A percentile compares a stretch with the other conserved stretches of the same genome.
Evolutionary conservation across 2,888 invertebrate species (phyloP).

Genomic region (Abscondita cerata): DNA sequence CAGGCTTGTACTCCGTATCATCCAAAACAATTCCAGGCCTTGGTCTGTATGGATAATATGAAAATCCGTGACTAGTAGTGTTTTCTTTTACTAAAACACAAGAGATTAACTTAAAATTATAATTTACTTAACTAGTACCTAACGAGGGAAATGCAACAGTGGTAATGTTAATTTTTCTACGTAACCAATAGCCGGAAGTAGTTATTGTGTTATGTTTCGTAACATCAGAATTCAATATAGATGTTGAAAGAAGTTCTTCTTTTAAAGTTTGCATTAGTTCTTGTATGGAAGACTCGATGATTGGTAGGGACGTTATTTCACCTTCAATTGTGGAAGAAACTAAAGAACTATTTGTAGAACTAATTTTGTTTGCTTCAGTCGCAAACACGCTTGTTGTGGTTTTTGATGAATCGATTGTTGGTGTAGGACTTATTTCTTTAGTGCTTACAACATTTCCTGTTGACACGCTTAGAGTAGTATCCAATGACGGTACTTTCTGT

Average conservation of each 20-base stretch:
- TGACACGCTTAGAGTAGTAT: background rate
- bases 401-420: background rate
- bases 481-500: constrained; percentile 27
- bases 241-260: constrained; percentile 30
- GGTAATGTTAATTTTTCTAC: constrained; percentile 16
- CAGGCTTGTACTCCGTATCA: constrained; percentile 81
- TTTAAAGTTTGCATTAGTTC: constrained; percentile 52
- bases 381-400: background rate
- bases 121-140: constrained; percentile 2
- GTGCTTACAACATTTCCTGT: background rate
- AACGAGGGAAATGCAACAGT: background rate
- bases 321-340: constrained; percentile 12
- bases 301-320: constrained; percentile 48
- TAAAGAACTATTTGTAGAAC: background rate
- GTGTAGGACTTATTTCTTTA: background rate
- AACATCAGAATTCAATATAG: constrained; percentile 35
- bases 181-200: constrained; percentile 17
- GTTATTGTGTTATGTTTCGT: background rate
- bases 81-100: constrained; percentile 13
- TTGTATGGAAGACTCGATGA: constrained; percentile 58
- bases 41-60: constrained; percentile 72
- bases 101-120: background rate
- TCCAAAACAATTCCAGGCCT: constrained; percentile 87
- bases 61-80: constrained; percentile 55
- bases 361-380: background rate